Evolutionary conservation across 2,113 vertebrate species (phyloP).

Genomic region (Oncorhynchus keta): DNA sequence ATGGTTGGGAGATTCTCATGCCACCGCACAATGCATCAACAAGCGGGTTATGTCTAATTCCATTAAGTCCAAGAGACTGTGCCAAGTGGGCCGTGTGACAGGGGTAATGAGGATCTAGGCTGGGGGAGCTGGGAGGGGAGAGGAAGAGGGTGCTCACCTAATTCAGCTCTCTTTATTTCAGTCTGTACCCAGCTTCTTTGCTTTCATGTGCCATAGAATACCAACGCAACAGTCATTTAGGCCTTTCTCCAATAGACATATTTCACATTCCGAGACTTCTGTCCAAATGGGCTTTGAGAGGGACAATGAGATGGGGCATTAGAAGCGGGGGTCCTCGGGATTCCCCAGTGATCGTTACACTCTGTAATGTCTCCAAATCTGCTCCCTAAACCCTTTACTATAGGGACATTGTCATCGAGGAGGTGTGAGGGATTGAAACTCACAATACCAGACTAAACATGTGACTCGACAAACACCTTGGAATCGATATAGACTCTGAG

Average conservation of each 20-base stretch:
- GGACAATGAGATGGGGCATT: conserved; percentile 50
- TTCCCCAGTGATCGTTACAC: conserved; percentile 36
- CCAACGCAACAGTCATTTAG: conserved; percentile 54
- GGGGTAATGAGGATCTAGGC: conserved; percentile 72
- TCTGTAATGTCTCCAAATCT: conserved; percentile 41
- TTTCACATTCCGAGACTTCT: conserved; percentile 65
- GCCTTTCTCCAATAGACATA: conserved; percentile 53
- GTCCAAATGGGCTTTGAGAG: conserved; percentile 52
- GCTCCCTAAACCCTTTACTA: neutral
- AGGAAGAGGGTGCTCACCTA: conserved; percentile 26
- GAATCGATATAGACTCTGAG: neutral
- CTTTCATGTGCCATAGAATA: conserved; percentile 68
- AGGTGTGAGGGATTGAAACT: conserved; percentile 40
- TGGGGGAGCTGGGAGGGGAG: conserved; percentile 43
- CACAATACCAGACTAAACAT: conserved; percentile 10
- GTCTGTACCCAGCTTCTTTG: conserved; percentile 43
- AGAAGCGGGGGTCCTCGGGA: conserved; percentile 45
- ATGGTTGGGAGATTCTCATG: conserved; percentile 75
- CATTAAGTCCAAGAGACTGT: conserved; percentile 77
- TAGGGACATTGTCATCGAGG: conserved; percentile 32
- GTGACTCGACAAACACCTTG: conserved; percentile 26
- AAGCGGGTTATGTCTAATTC: conserved; percentile 83
- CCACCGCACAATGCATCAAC: conserved; percentile 75
- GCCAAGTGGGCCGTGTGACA: conserved; percentile 76
- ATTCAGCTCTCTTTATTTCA: conserved; percentile 62